These are phyloP conservation scores for Apamea crenata DNA, from an alignment of 2,888 invertebrate species.

Conservation along the genomic window DNA sequence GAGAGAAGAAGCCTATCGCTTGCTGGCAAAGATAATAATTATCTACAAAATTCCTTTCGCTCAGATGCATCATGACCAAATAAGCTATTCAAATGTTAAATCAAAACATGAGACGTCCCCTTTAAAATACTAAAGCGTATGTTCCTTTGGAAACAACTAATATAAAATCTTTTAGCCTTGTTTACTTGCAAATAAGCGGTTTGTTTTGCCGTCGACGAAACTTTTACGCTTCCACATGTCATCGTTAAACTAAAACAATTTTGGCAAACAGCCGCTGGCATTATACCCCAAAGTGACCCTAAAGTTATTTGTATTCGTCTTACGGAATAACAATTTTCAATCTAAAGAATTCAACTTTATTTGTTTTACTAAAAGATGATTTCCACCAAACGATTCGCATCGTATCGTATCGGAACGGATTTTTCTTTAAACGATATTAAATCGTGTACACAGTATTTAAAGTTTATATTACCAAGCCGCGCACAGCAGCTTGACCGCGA, in stretches of 20 bases:
- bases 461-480: too few species aligned
- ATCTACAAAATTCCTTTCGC: background rate
- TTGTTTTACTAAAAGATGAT: background rate
- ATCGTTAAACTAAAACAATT: conserved; percentile 39
- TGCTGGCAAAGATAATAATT: background rate
- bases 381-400: too few species aligned
- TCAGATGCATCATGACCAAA: background rate
- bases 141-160: background rate
- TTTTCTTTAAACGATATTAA: too few species aligned
- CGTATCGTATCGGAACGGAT: too few species aligned
- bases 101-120: background rate
- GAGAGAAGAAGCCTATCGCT: background rate
- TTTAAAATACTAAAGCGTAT: background rate
- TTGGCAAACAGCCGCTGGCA: conserved; percentile 15
- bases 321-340: background rate
- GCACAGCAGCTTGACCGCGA: too few species aligned
- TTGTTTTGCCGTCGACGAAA: conserved; percentile 12
- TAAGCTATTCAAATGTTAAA: background rate
- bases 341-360: background rate
- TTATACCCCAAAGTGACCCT: background rate
- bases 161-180: background rate
- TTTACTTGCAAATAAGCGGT: background rate
- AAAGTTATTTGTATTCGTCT: conserved; percentile 23
- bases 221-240: conserved; percentile 14
- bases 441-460: too few species aligned